phyloP scores from a whole-genome alignment of 2,888 invertebrate species.

The Leucophenga montana region DNA sequence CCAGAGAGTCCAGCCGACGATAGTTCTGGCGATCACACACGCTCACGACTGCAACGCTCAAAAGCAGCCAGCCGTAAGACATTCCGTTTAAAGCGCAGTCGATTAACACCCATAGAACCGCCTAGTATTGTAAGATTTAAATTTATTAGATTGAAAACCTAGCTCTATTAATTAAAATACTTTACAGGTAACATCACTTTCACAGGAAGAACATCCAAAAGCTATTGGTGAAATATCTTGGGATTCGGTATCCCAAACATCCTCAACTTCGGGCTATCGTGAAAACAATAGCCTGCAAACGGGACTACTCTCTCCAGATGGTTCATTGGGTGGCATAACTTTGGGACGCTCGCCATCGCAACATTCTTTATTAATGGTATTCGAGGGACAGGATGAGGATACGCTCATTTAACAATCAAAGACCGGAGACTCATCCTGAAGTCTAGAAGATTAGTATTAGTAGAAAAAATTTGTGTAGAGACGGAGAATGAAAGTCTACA shows the following conservation, averaged over 20 bases:
- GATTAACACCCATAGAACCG: slow-evolving; percentile 82
- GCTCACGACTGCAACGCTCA: slow-evolving; percentile 86
- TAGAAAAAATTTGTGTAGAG: background rate
- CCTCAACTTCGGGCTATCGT: slow-evolving; percentile 88
- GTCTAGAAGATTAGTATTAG: slow-evolving; percentile 17
- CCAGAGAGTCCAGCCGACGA: slow-evolving; percentile 82
- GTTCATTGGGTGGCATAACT: slow-evolving; percentile 79
- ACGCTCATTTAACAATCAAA: slow-evolving; percentile 81
- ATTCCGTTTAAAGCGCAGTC: slow-evolving; percentile 85
- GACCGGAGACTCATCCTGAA: slow-evolving; percentile 55
- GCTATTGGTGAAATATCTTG: slow-evolving; percentile 80
- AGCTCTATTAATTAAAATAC: background rate
- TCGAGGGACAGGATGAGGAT: slow-evolving; percentile 89
- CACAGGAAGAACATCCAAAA: slow-evolving; percentile 60
- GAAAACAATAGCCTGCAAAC: slow-evolving; percentile 78
- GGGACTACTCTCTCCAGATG: slow-evolving; percentile 73
- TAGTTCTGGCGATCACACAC: slow-evolving; percentile 77
- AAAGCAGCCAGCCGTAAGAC: slow-evolving; percentile 96
- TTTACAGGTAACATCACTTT: slow-evolving; percentile 56
- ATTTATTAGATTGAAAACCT: background rate
- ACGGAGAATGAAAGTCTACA: no score
- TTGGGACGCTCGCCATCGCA: slow-evolving; percentile 82
- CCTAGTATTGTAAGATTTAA: slow-evolving; percentile 61
- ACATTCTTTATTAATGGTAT: slow-evolving; percentile 83
- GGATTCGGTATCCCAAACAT: slow-evolving; percentile 88